Evolutionary conservation across 1,140 invertebrate genomes (phyloP), one percentile per base, ranked within the genome.

Genomic region (Tribolium castaneum): DNA sequence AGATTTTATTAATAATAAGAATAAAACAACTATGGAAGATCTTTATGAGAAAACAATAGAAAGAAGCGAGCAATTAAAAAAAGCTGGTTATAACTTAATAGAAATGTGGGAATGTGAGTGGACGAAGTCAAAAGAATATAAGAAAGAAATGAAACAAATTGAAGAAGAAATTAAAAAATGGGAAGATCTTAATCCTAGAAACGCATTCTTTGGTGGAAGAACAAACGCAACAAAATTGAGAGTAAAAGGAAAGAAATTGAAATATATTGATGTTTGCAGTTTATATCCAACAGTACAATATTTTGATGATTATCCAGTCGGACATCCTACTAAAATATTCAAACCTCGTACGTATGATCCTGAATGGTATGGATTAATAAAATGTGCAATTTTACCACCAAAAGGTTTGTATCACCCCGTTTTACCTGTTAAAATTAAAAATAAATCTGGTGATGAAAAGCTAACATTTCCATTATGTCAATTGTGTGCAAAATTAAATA

Each of bases 361-460:
- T 62, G 25, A 75, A 13, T 75, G 73, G 73, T 75, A 75, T 75
- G 73, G 73, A 39, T 75, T 75, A 75, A 75, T 59, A 75, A 75
- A 75, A 75, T 75, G 73, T 75, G 73, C 73, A 75, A 75, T 75
- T 75, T 75, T 75, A 75, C 73, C 73, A 75, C 35, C 72, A 74
- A 74, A 35, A 74, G 49, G 72, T 74, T 54, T 74, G 72, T 74
- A 74, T 74, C 72, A 74, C 45, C 73, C 73, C 73, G 54, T 75
- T 75, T 62, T 75, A 75, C 73, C 71, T 73, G 71, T 73, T 73
- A 73, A 73, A 12, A 73, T 52, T 73, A 73, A 73, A 73, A 16
- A 49, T 14, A 73, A 73, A 73, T 73, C 49, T 73, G 71, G 71
- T 22, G 54, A 59, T 59, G 54, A 59, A 25, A 59, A 59, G 16